A percentile compares a stretch with the other conserved stretches of the same genome.
Evolutionary conservation across 2,888 invertebrate species (phyloP).

Genomic region (Eupithecia tripunctaria): DNA sequence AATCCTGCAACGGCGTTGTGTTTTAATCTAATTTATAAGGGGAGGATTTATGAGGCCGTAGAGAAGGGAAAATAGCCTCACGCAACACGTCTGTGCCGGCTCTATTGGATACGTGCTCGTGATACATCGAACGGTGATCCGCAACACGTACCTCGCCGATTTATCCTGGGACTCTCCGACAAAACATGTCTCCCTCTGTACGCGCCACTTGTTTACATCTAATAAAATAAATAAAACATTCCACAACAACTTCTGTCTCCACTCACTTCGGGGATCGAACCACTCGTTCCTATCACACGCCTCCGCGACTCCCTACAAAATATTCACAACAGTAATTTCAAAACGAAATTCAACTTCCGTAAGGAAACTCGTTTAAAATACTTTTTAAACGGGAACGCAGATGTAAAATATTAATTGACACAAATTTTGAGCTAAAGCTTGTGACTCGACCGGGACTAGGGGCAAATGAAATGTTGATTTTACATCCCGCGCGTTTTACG

Average conservation of each 20-base stretch:
- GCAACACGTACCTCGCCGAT: conserved; percentile 65
- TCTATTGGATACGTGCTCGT: conserved; percentile 72
- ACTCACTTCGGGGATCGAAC: conserved; percentile 34
- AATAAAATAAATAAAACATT: conserved; percentile 59
- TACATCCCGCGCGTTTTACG: conserved; percentile 68
- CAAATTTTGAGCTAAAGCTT: conserved; percentile 64
- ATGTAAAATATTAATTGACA: conserved; percentile 70
- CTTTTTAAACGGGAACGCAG: conserved; percentile 48
- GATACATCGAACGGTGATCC: conserved; percentile 66
- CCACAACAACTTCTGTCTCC: conserved; percentile 29
- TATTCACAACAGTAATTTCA: conserved; percentile 34
- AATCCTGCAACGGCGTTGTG: conserved; percentile 54
- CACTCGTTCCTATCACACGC: conserved; percentile 38
- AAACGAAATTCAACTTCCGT: conserved; percentile 39
- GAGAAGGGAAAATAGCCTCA: conserved; percentile 69
- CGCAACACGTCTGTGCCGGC: conserved; percentile 68
- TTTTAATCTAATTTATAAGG: conserved; percentile 75
- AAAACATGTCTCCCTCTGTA: conserved; percentile 46
- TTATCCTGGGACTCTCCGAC: conserved; percentile 64
- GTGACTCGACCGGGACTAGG: conserved; percentile 53
- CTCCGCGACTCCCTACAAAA: conserved; percentile 31
- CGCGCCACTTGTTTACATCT: conserved; percentile 57
- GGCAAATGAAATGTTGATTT: conserved; percentile 77
- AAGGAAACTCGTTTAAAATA: conserved; percentile 43
- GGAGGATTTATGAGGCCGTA: conserved; percentile 70